A percentile compares a stretch with the other conserved stretches of the same genome.
Evolutionary conservation across 2,797 vertebrate species (phyloP).

Genomic region (Zenarchopterus dispar): DNA sequence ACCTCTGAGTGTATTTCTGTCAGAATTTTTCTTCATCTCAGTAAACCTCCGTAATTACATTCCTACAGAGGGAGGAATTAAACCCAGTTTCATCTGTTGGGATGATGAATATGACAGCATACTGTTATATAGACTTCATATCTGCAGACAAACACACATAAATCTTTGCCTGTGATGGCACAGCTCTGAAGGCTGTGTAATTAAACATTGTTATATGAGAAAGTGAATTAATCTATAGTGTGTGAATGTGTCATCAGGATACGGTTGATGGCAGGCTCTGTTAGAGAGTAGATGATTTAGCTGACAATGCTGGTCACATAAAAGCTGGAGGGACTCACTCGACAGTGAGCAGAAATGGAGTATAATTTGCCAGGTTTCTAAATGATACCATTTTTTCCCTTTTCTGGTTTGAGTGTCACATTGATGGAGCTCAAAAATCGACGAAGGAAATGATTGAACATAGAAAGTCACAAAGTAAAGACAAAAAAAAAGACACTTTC

Average conservation of each 20-base stretch:
- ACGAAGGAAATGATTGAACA: constrained; percentile 35
- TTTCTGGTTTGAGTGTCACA: constrained; percentile 45
- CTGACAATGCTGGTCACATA: constrained; percentile 64
- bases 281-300: constrained; percentile 73
- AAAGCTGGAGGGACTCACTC: constrained; percentile 62
- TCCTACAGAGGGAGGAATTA: constrained; percentile 78
- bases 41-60: constrained; percentile 81
- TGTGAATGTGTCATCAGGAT: constrained; percentile 78
- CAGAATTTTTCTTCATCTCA: constrained; percentile 74
- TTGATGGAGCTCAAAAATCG: constrained; percentile 52
- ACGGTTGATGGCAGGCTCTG: constrained; percentile 68
- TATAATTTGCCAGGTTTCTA: constrained; percentile 67
- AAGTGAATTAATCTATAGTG: constrained; percentile 78
- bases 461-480: constrained; percentile 41
- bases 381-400: constrained; percentile 65
- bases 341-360: constrained; percentile 57
- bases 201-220: constrained; percentile 82
- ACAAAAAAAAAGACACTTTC: constrained; percentile 28
- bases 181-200: constrained; percentile 79
- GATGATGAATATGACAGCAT: constrained; percentile 77
- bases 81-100: constrained; percentile 75
- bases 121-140: constrained; percentile 80
- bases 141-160: constrained; percentile 79
- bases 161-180: constrained; percentile 73
- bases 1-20: constrained; percentile 50